These are phyloP conservation scores for Hirtodrosophila cameraria DNA, from an alignment of 2,888 invertebrate species.

Conservation along the genomic window DNA sequence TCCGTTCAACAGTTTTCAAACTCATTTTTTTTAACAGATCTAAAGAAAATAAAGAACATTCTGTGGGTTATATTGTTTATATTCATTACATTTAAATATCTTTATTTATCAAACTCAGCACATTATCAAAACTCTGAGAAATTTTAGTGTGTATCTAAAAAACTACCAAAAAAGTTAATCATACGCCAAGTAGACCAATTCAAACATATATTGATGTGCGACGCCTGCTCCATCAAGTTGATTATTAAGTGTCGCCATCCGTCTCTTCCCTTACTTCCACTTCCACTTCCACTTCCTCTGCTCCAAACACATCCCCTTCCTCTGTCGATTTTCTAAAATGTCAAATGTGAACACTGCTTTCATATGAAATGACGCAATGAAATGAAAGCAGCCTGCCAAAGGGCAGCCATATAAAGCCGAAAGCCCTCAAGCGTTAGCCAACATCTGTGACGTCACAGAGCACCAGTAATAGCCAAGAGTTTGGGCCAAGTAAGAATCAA, in stretches of 20 bases:
- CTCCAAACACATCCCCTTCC: too few species aligned
- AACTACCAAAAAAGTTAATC: conserved; percentile 16
- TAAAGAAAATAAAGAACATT: too few species aligned
- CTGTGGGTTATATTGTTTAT: too few species aligned
- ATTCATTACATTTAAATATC: too few species aligned
- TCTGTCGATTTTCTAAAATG: conserved; percentile 50
- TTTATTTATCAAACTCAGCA: too few species aligned
- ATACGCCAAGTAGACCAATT: conserved; percentile 21
- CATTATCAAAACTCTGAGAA: too few species aligned
- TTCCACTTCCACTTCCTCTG: too few species aligned
- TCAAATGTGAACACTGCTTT: conserved; percentile 69
- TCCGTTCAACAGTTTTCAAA: too few species aligned
- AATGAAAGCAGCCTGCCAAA: conserved; percentile 58
- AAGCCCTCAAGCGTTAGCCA: conserved; percentile 30
- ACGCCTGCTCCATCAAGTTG: conserved; percentile 24
- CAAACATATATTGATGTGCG: background rate
- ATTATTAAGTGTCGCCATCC: conserved; percentile 44
- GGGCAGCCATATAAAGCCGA: conserved; percentile 55
- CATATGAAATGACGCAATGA: conserved; percentile 70
- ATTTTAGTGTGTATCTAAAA: background rate
- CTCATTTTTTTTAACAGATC: too few species aligned
- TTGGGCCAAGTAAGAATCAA: conserved; percentile 1
- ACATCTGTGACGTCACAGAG: conserved; percentile 52
- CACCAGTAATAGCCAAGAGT: background rate
- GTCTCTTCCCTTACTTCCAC: background rate